Base-by-base conservation (phyloP, 2,113 vertebrate species). In the Chloroceryle aenea region DNA sequence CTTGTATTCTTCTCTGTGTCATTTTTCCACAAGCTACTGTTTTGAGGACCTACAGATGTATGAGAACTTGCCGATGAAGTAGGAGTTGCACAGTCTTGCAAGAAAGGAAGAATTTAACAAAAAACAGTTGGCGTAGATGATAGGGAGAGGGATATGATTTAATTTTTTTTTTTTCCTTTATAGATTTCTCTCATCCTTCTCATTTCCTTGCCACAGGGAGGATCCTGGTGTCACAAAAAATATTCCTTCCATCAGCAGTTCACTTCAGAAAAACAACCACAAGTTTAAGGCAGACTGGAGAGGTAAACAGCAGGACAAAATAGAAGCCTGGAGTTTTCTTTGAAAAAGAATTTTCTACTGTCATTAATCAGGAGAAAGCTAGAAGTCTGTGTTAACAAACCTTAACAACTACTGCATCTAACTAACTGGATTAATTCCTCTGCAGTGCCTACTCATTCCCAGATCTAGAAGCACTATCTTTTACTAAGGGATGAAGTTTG, bases 61-160 rank as follows among this genome's bases (percentile, higher is more conserved):
- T 0, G 2, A 66, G 20, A 72, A 68, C 7, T 79, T 68, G 30
- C 9, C 30, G 80, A 21, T 16, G 17, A 13, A 47, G 20, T 50
- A 56, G 22, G 7, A 63, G 47, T 42, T 83, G 18, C 27, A 83
- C 10, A 73, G 26, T 55, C 34, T 55, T 56, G 23, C 18, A 72
- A 34, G 10, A 29, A 68, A 88, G 10, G 34, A 62, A 38, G 75
- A 90, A 77, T 78, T 21, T 8, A 15, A 23, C 43, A 9, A 52
- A n/a, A 45, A 38, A 38, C 2, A 27, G 10, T 50, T 62, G 7
- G 6, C 48, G 9, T 15, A 69, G 15, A 45, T 1, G 0, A 36
- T 12, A 71, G 7, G 27, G 26, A 62, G 55, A 73, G 23, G 11
- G 12, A 29, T 23, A 30, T 19, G 1, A 26, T 17, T 16, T 42